Base-by-base conservation (phyloP, 2,797 vertebrate species). In the Crocodylus rhombifer region DNA sequence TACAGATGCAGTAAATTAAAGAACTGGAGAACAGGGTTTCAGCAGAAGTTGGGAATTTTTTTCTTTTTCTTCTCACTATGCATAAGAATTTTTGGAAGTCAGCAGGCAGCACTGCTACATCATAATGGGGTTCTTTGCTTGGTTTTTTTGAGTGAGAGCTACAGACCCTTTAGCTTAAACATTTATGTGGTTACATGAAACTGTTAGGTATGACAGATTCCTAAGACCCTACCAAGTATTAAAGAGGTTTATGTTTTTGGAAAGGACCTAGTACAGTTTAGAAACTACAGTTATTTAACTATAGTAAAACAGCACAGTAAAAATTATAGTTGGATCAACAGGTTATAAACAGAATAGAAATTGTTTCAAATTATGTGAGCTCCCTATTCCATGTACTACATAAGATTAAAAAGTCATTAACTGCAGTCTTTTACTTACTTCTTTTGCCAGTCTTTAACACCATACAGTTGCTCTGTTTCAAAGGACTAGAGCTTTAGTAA, bases 41-140 rank as follows among this genome's bases (percentile, higher is more conserved):
- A 18, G 33, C 6, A 15, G 11, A 67, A 18, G 30, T 36, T 16
- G 36, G 28, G 36, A 14, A 26, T 23, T 61, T 26, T 69, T 69
- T 6, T 25, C 62, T 21, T 21, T n/a, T 71, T 33, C 28, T 9
- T 28, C 1, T 42, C n/a, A 55, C 30, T 9, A 83, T 42, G 28
- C 36, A 89, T 13, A 30, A 84, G 9, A 1, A 13, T 51, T 71
- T 16, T 0, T 0, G 55, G 25, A 61, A 87, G 75, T 20, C 42
- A 30, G 36, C 10, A 0, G 6, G 55, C 1, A 3, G 16, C 18
- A 26, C 9, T 82, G 1, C 33, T 25, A 75, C 28, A 23, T 4
- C 20, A 10, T 4, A 77, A 0, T 2, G 0, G 33, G 18, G 36
- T 65, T 23, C 20, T 2, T 55, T 5, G 60, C 0, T 57, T 51